Conservation (phyloP, 2,113 vertebrate genomes). For the Enhydra lutris region DNA sequence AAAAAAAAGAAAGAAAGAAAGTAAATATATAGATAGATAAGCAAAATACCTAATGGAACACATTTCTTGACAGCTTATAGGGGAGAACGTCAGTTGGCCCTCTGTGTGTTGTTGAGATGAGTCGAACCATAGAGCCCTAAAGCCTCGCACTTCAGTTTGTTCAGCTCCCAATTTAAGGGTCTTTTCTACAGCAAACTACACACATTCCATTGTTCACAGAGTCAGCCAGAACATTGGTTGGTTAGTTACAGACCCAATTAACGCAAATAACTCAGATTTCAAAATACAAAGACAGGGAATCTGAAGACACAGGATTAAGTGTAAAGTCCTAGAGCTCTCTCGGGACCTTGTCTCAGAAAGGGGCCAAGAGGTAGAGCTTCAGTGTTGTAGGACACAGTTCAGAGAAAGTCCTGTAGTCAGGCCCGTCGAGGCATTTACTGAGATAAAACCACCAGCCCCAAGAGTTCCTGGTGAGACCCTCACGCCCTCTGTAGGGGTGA, state of each 20-base stretch:
- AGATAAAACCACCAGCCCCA: background rate
- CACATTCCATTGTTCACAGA: background rate
- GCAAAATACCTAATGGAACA: background rate
- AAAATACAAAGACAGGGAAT: background rate
- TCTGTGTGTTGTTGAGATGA: slow-evolving; percentile 29
- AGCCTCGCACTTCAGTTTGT: background rate
- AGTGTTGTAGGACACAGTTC: background rate
- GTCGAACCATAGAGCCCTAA: background rate
- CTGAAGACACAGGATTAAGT: background rate
- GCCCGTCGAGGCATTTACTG: background rate
- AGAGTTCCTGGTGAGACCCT: background rate
- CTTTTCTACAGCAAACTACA: background rate
- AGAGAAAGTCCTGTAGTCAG: background rate
- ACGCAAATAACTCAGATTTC: background rate
- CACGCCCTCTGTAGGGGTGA: background rate
- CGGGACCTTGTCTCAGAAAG: background rate
- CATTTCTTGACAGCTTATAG: background rate
- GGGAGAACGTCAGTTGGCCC: background rate
- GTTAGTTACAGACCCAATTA: background rate
- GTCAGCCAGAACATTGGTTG: background rate
- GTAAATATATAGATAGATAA: background rate
- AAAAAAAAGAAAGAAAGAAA: accelerated
- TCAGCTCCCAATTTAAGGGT: background rate
- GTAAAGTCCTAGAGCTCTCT: background rate
- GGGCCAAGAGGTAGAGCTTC: background rate